These are phyloP conservation scores for Siphonodentalium dalli DNA, from an alignment of 2,888 invertebrate genomes.

Conservation along the genomic window DNA sequence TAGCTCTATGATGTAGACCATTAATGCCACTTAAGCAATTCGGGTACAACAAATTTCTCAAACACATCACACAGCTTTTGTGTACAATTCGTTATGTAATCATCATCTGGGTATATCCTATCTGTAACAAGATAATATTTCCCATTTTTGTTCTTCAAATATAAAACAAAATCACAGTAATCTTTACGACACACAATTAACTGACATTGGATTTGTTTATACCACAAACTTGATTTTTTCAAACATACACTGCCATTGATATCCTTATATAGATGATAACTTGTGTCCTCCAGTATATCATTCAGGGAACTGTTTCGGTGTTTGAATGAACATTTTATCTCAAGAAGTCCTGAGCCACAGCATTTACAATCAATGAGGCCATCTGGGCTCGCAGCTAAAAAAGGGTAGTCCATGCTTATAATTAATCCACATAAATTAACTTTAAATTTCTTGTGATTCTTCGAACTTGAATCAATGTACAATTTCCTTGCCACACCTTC, in stretches of 20 bases:
- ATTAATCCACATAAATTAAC: conserved; percentile 1
- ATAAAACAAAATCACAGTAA: conserved; percentile 16
- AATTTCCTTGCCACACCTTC: conserved; percentile 6
- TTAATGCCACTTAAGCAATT: too few relatives aligned
- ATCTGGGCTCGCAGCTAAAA: conserved; percentile 17
- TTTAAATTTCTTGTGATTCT: background rate
- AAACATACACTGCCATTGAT: conserved; percentile 7
- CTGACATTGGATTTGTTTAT: conserved; percentile 18
- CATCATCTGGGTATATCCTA: too few relatives aligned
- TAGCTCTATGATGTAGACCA: too few relatives aligned
- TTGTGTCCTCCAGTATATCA: conserved; percentile 3
- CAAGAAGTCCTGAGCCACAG: conserved; percentile 14
- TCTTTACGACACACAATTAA: conserved; percentile 3
- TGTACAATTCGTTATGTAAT: too few relatives aligned
- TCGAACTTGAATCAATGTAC: conserved; percentile 5
- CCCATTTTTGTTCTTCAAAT: too few relatives aligned
- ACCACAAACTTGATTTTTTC: conserved; percentile 8
- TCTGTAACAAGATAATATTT: too few relatives aligned
- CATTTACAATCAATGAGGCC: conserved; percentile 10
- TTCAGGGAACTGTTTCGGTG: conserved; percentile 5
- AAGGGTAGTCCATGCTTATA: conserved; percentile 2
- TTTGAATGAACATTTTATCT: conserved; percentile 14
- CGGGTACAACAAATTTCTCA: too few relatives aligned
- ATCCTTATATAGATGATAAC: conserved; percentile 9
- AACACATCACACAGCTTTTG: too few relatives aligned